Evolutionary conservation across 2,888 invertebrate species (phyloP), one percentile per base, ranked within the genome.

Genomic region (Agriopis leucophaearia): DNA sequence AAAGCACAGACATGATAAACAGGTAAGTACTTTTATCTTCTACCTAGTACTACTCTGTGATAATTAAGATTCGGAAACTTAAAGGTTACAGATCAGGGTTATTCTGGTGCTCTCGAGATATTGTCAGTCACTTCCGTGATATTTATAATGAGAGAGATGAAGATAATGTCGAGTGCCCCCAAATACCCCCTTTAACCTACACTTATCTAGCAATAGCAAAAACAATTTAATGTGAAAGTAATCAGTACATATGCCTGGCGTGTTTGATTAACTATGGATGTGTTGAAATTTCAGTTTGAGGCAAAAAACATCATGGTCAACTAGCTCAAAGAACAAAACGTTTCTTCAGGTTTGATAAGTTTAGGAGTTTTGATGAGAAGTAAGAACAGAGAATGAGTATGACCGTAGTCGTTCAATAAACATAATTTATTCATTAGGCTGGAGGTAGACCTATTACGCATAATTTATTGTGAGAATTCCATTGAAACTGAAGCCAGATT

Each of bases 401-500:
- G 51, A 59, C 40, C 4, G 13, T 52, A 62, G 35, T 38, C 42
- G 42, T 48, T 63, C 66, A 59, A 66, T 57, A 70, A 40, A 38
- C 42, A 57, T 69, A 58, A 71, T 72, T 63, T 64, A 71, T 56
- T 58, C 64, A 70, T 62, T 56, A 62, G 10, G 64, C 48, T 67
- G 66, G 64, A 66, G 61, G 63, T 59, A 74, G 38, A 12, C 9
- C 69, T 71, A 82, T 78, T 84, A 84, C 87, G 86, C 81, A 78
- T 74, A 72, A 76, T 69, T 70, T 56, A 77, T 69, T 77, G 81
- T 83, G 81, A 81, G 83, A 81, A 85, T 82, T 81, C 74, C 76
- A 80, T 78, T 81, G 79, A 78, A 82, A 86, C 81, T 70, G 57
- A 67, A 61, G 67, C 63, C 47, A 58, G 59, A 68, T 72, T 63